Evolutionary conservation across 2,888 invertebrate species (phyloP).

Genomic region (Megalurothrips usitatus): DNA sequence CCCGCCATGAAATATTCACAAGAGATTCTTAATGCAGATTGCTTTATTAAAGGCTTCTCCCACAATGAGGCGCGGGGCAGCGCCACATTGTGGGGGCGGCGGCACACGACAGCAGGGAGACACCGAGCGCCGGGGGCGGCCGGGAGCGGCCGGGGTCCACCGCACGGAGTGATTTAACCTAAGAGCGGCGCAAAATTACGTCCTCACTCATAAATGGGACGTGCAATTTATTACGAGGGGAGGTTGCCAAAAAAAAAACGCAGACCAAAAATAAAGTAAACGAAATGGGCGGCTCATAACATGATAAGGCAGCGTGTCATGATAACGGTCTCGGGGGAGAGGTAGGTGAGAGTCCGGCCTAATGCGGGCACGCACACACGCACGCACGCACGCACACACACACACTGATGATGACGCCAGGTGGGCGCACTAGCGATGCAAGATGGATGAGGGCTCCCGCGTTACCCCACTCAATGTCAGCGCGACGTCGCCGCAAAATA

Average conservation of each 20-base stretch:
- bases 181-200: too few relatives aligned
- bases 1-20: slow-evolving; percentile 19
- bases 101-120: background rate
- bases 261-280: too few relatives aligned
- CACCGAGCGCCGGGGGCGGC: background rate
- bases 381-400: background rate
- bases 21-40: slow-evolving; percentile 25
- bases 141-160: background rate
- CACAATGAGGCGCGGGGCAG: background rate
- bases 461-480: background rate
- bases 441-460: background rate
- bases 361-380: background rate
- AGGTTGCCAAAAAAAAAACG: too few relatives aligned
- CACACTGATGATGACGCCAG: background rate
- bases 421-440: background rate
- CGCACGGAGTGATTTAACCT: background rate
- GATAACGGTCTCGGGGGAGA: too few relatives aligned
- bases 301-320: too few relatives aligned
- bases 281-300: too few relatives aligned
- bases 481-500: background rate
- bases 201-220: too few relatives aligned
- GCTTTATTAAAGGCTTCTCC: slow-evolving; percentile 14
- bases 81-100: background rate
- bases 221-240: too few relatives aligned
- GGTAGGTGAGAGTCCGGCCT: too few relatives aligned